Conservation (phyloP, 2,888 invertebrate species). For the Clivina fossor region DNA sequence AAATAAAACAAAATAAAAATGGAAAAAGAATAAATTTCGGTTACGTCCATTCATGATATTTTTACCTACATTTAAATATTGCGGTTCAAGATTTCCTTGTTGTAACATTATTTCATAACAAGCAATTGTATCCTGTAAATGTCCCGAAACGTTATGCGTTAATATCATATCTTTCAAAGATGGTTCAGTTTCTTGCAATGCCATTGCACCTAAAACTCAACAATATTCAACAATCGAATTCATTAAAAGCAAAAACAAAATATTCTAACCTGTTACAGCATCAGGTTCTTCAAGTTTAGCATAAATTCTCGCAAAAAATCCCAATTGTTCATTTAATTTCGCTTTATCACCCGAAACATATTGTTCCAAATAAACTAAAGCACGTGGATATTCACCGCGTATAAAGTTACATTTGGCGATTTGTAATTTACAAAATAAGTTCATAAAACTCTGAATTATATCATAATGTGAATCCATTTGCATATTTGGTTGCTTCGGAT, state of each 20-base stretch:
- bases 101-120: slow-evolving; percentile 84
- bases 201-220: slow-evolving; percentile 60
- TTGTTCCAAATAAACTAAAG: slow-evolving; percentile 73
- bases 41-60: not conserved
- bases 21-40: slow-evolving; percentile 6
- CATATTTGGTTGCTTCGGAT: slow-evolving; percentile 31
- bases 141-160: slow-evolving; percentile 81
- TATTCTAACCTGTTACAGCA: slow-evolving; percentile 71
- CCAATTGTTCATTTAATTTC: slow-evolving; percentile 62
- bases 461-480: slow-evolving; percentile 45
- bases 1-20: slow-evolving; percentile 7
- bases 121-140: slow-evolving; percentile 79
- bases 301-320: slow-evolving; percentile 77
- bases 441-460: slow-evolving; percentile 46
- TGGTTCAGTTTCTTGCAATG: slow-evolving; percentile 73
- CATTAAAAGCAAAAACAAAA: slow-evolving; percentile 33
- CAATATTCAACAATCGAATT: not conserved
- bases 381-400: slow-evolving; percentile 73
- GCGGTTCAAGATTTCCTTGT: slow-evolving; percentile 51
- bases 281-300: slow-evolving; percentile 88
- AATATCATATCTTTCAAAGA: slow-evolving; percentile 81
- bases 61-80: slow-evolving; percentile 53
- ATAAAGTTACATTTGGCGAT: slow-evolving; percentile 74
- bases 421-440: slow-evolving; percentile 61
- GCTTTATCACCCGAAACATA: slow-evolving; percentile 64